Conservation (phyloP, 1,140 invertebrate species). For the Sminthurides bifidus region DNA sequence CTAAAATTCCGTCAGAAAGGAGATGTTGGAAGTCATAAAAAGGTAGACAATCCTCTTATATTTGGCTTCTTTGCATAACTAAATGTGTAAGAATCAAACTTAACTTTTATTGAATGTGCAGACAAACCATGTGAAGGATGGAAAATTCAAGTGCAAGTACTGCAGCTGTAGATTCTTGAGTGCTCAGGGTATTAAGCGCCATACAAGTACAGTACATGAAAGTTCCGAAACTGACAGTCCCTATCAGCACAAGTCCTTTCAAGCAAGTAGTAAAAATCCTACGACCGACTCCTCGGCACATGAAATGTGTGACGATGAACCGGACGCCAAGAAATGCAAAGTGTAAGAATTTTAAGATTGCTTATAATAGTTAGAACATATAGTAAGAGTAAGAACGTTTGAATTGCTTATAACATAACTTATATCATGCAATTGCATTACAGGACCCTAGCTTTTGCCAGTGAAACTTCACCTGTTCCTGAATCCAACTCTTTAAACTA, state of each 20-base stretch:
- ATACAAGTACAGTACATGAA: neutral
- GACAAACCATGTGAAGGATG: constrained; percentile 1
- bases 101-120: too few species aligned
- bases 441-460: constrained; percentile 2
- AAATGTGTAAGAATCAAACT: neutral
- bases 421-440: too few species aligned
- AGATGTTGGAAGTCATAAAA: constrained; percentile 3
- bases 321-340: too few species aligned
- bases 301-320: too few species aligned
- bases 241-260: neutral
- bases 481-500: neutral
- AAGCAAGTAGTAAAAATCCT: neutral
- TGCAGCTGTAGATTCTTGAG: neutral
- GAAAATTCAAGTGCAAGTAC: neutral
- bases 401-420: too few species aligned
- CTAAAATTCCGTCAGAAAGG: neutral
- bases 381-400: too few species aligned
- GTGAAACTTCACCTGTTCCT: neutral
- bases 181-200: neutral
- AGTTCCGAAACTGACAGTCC: neutral
- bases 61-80: neutral
- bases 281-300: too few species aligned
- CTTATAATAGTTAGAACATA: too few species aligned
- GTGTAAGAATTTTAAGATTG: too few species aligned
- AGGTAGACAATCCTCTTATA: neutral